Evolutionary conservation across 92 coral and sea anemone genomes (phyloP).

Genomic region (Zoanthus gigantus): DNA sequence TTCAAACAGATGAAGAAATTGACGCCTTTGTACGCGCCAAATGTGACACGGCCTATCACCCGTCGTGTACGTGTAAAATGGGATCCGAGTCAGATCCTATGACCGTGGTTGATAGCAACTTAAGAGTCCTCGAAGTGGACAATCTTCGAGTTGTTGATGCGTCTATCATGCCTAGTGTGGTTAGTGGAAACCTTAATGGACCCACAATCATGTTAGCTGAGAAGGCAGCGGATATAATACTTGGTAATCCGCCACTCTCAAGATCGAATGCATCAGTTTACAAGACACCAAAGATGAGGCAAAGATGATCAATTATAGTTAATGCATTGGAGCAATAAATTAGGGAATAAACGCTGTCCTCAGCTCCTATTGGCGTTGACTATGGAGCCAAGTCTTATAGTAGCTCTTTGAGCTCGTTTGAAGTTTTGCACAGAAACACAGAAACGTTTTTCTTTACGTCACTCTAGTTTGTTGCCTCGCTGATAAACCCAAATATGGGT

Average conservation of each 20-base stretch:
- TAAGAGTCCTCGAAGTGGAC: constrained; percentile 75
- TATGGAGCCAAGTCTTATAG: too few relatives aligned
- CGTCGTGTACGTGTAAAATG: constrained; percentile 92
- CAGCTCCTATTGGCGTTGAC: too few relatives aligned
- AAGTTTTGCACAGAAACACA: too few relatives aligned
- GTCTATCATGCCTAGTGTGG: constrained; percentile 88
- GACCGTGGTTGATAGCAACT: constrained; percentile 84
- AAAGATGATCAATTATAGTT: constrained; percentile 27
- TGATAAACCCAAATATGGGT: too few relatives aligned
- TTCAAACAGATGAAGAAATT: constrained; percentile 74
- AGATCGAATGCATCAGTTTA: constrained; percentile 75
- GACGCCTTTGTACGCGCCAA: constrained; percentile 81
- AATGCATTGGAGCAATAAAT: neutral
- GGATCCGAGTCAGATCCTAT: constrained; percentile 79
- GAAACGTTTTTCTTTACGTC: too few relatives aligned
- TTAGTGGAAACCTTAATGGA: constrained; percentile 92
- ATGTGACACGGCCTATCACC: constrained; percentile 82
- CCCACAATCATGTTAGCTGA: constrained; percentile 93
- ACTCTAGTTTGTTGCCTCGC: too few relatives aligned
- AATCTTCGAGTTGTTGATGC: constrained; percentile 87
- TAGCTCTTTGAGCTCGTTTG: too few relatives aligned
- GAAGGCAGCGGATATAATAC: constrained; percentile 84
- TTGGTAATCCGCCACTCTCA: constrained; percentile 75
- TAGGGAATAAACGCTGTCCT: too few relatives aligned
- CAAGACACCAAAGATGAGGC: constrained; percentile 74